These are phyloP conservation scores for Urophycis tenuis DNA, from an alignment of 2,797 vertebrate genomes.

Conservation along the genomic window DNA sequence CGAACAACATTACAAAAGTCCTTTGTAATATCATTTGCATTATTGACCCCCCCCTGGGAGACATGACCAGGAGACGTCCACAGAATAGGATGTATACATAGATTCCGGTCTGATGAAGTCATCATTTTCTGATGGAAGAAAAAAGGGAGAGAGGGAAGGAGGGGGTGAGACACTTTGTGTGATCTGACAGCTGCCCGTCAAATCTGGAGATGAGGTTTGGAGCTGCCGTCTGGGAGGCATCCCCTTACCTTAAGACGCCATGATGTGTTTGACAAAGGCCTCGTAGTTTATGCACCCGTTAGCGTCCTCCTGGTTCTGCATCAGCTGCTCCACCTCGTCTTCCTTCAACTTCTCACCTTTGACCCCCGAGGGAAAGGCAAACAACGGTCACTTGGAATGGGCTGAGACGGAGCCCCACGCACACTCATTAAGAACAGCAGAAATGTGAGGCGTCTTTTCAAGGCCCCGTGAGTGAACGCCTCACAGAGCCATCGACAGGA, in stretches of 20 bases:
- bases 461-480: no score
- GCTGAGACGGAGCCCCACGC: no score
- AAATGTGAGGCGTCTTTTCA: no score
- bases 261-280: constrained; percentile 74
- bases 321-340: constrained; percentile 74
- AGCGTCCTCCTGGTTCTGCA: constrained; percentile 75
- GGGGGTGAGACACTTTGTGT: neutral
- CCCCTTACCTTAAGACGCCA: constrained; percentile 64
- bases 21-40: constrained; percentile 21
- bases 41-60: constrained; percentile 21
- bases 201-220: neutral
- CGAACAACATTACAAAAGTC: constrained; percentile 31
- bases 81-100: constrained; percentile 35
- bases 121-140: constrained; percentile 18
- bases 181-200: neutral
- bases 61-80: constrained; percentile 33
- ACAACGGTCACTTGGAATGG: constrained; percentile 3
- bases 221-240: neutral
- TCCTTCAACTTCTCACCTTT: constrained; percentile 78
- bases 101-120: constrained; percentile 9
- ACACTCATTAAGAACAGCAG: no score
- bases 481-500: no score
- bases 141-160: constrained; percentile 16
- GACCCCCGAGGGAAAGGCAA: neutral
- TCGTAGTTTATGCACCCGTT: constrained; percentile 79